Conservation (phyloP, 1,140 invertebrate genomes). For the Drosophila repleta region DNA sequence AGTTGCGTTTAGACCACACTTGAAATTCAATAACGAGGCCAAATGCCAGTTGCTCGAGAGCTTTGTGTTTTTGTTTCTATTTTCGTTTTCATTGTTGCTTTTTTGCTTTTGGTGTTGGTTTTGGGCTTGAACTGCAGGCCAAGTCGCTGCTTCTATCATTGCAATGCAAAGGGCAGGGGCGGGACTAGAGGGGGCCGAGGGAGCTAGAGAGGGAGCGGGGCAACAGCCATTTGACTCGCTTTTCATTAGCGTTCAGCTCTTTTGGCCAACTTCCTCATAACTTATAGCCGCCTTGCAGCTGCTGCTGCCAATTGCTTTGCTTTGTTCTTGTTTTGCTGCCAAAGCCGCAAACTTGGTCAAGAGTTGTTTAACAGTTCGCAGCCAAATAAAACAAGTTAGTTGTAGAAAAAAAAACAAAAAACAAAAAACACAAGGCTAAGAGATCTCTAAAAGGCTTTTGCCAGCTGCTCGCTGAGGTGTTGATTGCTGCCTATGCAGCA, state of each 20-base stretch:
- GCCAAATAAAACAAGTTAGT: conserved; percentile 1
- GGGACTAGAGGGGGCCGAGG: not conserved
- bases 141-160: conserved; percentile 7
- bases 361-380: conserved; percentile 12
- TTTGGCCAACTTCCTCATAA: conserved; percentile 25
- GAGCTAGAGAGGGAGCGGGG: not conserved
- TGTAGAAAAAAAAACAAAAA: not conserved
- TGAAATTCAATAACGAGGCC: conserved; percentile 77
- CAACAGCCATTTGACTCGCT: not conserved
- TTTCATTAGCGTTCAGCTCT: conserved; percentile 41
- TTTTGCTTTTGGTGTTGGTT: too few relatives aligned
- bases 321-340: conserved; percentile 7
- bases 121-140: conserved; percentile 27
- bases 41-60: conserved; percentile 13
- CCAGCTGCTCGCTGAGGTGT: not conserved
- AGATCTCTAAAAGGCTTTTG: conserved; percentile 3
- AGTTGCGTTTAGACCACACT: conserved; percentile 43
- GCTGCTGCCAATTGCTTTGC: conserved; percentile 6
- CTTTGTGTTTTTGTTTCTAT: not conserved
- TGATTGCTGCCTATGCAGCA: not conserved
- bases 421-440: not conserved
- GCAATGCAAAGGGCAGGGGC: too few relatives aligned
- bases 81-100: conserved; percentile 11
- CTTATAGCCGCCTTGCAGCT: conserved; percentile 1
- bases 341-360: conserved; percentile 32